Evolutionary conservation across 1,140 invertebrate genomes (phyloP).

Genomic region (Orius insidiosus): DNA sequence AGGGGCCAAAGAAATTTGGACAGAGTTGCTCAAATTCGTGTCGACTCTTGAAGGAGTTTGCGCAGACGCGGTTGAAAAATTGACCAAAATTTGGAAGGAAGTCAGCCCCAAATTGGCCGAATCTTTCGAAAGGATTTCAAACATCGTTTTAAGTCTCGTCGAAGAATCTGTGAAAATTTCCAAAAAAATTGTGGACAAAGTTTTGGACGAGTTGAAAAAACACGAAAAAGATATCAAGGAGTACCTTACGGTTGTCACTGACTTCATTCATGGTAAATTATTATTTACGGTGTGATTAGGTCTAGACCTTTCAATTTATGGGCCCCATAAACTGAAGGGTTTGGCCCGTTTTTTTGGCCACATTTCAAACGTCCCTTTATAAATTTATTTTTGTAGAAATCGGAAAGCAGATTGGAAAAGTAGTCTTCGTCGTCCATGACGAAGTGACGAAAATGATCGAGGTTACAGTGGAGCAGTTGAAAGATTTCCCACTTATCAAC

Average conservation of each 20-base stretch:
- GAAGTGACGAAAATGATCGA: slow-evolving; percentile 30
- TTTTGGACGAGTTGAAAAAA: slow-evolving; percentile 22
- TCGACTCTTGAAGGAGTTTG: slow-evolving; percentile 21
- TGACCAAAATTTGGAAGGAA: slow-evolving; percentile 28
- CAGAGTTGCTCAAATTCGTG: slow-evolving; percentile 11
- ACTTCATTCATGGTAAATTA: slow-evolving; percentile 30
- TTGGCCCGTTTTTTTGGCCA: too few species aligned
- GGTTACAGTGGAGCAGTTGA: slow-evolving; percentile 31
- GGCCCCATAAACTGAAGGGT: too few species aligned
- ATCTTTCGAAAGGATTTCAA: slow-evolving; percentile 30
- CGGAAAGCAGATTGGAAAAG: slow-evolving; percentile 30
- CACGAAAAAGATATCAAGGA: slow-evolving; percentile 48
- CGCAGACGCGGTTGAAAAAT: slow-evolving; percentile 19
- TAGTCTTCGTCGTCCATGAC: slow-evolving; percentile 27
- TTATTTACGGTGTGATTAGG: too few species aligned
- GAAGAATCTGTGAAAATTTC: slow-evolving; percentile 30
- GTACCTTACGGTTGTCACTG: slow-evolving; percentile 32
- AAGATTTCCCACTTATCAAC: slow-evolving; percentile 34
- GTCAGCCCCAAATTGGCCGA: slow-evolving; percentile 37
- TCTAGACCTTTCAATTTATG: too few species aligned
- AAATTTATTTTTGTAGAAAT: slow-evolving; percentile 26
- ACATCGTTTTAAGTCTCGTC: slow-evolving; percentile 26
- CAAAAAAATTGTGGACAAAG: slow-evolving; percentile 26
- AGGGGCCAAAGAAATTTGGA: slow-evolving; percentile 2
- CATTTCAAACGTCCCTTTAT: too few species aligned